phyloP scores from a whole-genome alignment of 2,888 invertebrate genomes.

The Petrophora chlorosata region DNA sequence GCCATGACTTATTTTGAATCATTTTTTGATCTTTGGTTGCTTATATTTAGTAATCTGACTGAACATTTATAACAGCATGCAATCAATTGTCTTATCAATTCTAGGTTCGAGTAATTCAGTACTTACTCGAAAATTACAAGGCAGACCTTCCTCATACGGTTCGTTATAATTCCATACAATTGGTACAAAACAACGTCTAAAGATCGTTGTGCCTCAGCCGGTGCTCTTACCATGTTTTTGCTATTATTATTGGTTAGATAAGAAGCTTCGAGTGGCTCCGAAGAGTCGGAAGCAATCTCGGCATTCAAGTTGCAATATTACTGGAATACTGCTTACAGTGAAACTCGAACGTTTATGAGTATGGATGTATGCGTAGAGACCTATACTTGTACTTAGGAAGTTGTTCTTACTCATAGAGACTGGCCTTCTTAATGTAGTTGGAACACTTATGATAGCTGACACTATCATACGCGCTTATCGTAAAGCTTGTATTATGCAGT shows the following conservation, averaged over 20 bases:
- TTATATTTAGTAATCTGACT: too few relatives aligned
- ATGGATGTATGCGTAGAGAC: neutral
- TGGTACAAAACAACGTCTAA: conserved; percentile 42
- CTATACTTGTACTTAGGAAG: neutral
- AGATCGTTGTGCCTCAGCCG: conserved; percentile 43
- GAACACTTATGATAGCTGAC: too few relatives aligned
- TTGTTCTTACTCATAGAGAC: too few relatives aligned
- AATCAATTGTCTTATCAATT: too few relatives aligned
- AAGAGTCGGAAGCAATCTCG: conserved; percentile 50
- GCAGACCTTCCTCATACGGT: neutral
- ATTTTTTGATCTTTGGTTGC: too few relatives aligned
- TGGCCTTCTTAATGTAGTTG: too few relatives aligned
- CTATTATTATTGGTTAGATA: conserved; percentile 68
- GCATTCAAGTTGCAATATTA: conserved; percentile 62
- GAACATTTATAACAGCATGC: too few relatives aligned
- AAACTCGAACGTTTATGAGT: conserved; percentile 24
- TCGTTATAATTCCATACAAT: conserved; percentile 10
- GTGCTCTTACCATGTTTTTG: conserved; percentile 43
- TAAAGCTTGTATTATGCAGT: too few relatives aligned
- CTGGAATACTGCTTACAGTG: conserved; percentile 36
- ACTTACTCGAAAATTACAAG: neutral
- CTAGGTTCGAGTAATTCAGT: too few relatives aligned
- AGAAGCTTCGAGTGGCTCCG: conserved; percentile 60
- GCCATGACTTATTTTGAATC: too few relatives aligned
- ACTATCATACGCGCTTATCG: too few relatives aligned